A percentile compares a stretch with the other conserved stretches of the same genome.
Evolutionary conservation across 2,888 invertebrate species (phyloP).

Genomic region (Nemapogon koenigi): DNA sequence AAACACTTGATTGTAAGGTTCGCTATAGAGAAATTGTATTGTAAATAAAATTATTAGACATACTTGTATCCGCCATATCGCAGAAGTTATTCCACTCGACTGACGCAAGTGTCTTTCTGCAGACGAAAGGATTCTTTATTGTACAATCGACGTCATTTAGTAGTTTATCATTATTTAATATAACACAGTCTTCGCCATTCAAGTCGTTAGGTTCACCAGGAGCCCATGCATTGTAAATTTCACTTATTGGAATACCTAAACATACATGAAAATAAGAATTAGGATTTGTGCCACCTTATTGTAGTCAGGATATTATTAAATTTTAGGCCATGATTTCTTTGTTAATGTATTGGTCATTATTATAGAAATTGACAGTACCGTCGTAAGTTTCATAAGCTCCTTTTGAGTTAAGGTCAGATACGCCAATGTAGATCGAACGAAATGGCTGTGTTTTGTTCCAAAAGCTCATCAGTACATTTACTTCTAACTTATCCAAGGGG

Average conservation of each 20-base stretch:
- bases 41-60: conserved; percentile 9
- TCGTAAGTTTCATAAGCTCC: conserved; percentile 33
- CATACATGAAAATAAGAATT: conserved; percentile 5
- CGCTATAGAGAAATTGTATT: too few relatives aligned
- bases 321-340: too few relatives aligned
- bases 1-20: too few relatives aligned
- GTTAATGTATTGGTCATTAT: too few relatives aligned
- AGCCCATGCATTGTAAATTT: conserved; percentile 34
- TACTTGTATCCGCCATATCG: conserved; percentile 33
- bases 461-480: conserved; percentile 7
- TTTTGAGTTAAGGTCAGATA: conserved; percentile 29
- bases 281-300: too few relatives aligned
- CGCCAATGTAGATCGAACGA: conserved; percentile 26
- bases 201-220: conserved; percentile 35
- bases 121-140: conserved; percentile 32
- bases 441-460: conserved; percentile 18
- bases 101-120: conserved; percentile 32
- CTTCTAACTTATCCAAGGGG: conserved; percentile 17
- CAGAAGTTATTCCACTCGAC: conserved; percentile 38
- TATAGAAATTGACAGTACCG: too few relatives aligned
- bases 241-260: conserved; percentile 28
- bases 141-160: conserved; percentile 32
- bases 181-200: conserved; percentile 27
- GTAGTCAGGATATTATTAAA: too few relatives aligned
- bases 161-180: conserved; percentile 22